Evolutionary conservation across 1,140 invertebrate genomes (phyloP).

Genomic region (Ooceraea biroi): DNA sequence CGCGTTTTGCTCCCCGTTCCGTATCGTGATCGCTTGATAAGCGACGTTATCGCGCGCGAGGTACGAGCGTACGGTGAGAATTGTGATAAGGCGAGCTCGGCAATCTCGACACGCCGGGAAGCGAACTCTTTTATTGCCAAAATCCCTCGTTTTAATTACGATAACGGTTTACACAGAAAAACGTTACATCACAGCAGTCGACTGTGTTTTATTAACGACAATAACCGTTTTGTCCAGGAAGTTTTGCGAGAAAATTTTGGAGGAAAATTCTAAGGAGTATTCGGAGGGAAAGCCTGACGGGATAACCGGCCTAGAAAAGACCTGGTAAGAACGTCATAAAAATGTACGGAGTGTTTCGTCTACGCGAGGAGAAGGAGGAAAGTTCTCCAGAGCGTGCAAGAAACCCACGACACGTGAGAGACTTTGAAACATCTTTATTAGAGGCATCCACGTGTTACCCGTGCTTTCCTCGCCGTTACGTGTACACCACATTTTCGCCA

Average conservation of each 20-base stretch:
- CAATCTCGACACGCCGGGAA: not conserved
- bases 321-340: slow-evolving; percentile 41
- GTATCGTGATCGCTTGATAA: slow-evolving; percentile 1
- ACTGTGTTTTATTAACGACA: not conserved
- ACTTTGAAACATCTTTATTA: slow-evolving; percentile 68
- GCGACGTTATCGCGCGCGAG: not conserved
- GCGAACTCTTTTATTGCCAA: not conserved
- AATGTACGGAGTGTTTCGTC: slow-evolving; percentile 40
- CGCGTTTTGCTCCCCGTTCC: not conserved
- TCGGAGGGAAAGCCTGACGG: not conserved
- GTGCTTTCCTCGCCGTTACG: not conserved
- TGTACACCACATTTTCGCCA: not conserved
- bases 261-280: not conserved
- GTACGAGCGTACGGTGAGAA: not conserved
- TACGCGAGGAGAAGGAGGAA: slow-evolving; percentile 10
- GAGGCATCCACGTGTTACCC: slow-evolving; percentile 9
- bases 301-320: not conserved
- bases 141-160: not conserved
- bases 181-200: not conserved
- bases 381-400: slow-evolving; percentile 21
- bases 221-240: no score
- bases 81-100: not conserved
- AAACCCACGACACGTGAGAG: slow-evolving; percentile 63
- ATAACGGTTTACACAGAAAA: no score
- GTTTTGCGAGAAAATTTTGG: slow-evolving; percentile 1